These are phyloP conservation scores for Dastarcus helophoroides DNA, from an alignment of 2,888 invertebrate genomes.

Conservation along the genomic window DNA sequence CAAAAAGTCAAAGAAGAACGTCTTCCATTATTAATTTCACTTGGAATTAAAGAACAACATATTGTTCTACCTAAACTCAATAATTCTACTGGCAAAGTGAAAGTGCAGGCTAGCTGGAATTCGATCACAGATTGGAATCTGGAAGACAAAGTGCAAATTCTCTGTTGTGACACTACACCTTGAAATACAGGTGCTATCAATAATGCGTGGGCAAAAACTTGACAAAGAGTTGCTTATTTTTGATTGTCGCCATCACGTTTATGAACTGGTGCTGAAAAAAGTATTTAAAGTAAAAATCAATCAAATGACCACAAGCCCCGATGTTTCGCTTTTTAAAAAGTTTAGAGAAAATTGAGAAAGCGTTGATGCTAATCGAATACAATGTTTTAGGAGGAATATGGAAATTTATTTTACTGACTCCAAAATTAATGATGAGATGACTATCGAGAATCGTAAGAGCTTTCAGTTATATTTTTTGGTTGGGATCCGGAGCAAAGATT, in stretches of 20 bases:
- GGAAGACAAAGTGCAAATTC: constrained; percentile 10
- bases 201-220: too few species aligned
- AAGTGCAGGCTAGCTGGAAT: not conserved
- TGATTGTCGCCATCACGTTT: constrained; percentile 12
- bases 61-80: not conserved
- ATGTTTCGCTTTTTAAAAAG: constrained; percentile 17
- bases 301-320: constrained; percentile 17
- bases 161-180: constrained; percentile 10
- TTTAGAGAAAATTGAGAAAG: constrained; percentile 14
- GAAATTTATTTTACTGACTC: too few species aligned
- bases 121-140: constrained; percentile 5
- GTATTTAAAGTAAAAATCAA: constrained; percentile 15
- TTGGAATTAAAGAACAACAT: too few species aligned
- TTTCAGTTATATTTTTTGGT: constrained; percentile 14
- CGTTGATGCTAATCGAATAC: too few species aligned
- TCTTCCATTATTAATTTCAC: too few species aligned
- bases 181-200: not conserved
- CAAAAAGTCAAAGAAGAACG: too few species aligned
- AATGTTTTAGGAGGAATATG: too few species aligned
- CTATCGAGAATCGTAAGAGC: constrained; percentile 16
- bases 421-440: constrained; percentile 15
- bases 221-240: constrained; percentile 3
- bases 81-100: not conserved
- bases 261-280: constrained; percentile 18
- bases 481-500: constrained; percentile 13